Base-by-base conservation (phyloP, 2,113 vertebrate species). In the Apistogramma diplotaenia region DNA sequence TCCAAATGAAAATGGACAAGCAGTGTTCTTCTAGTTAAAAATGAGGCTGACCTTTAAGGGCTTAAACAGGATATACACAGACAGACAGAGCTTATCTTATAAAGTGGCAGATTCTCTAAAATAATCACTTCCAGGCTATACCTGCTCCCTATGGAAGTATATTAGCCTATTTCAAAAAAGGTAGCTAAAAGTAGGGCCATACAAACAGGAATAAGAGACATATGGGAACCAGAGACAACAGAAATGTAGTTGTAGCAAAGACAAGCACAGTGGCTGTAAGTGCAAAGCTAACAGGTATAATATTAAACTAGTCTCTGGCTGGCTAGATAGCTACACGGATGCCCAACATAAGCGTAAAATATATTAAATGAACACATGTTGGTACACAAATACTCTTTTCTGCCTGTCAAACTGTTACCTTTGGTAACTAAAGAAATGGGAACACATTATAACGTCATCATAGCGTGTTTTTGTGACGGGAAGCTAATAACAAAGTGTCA, bases 51-150 rank as follows among this genome's bases (percentile, higher is more conserved):
- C 27, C 31, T 60, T 78, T 81, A 61, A 71, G 46, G 78, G 55
- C 37, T 81, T 81, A 58, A 57, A 55, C 11, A 29, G 60, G 51
- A 77, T 72, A 59, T 35, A 60, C 84, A 78, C 49, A 78, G 55
- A 80, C 59, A 81, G 76, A 19, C 40, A 80, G 54, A 59, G 53
- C 1, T 62, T 57, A 75, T 81, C 67, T 72, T 72, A 19, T 53
- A 60, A 77, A 62, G 40, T 33, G 33, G 31, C 37, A 78, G 29
- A 84, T 43, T 49, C 16, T 74, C 6, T 23, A 70, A 81, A 65
- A 76, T 23, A 61, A 35, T 13, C 40, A 72, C 65, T 57, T 49
- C 19, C 15, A 57, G 49, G 57, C 16, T 5, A 29, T 16, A 31
- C 16, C 18, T 33, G 58, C 57, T 61, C 61, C 73, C 51, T 2